These are phyloP conservation scores for Aphaenogaster ashmeadi DNA, from an alignment of 1,140 invertebrate genomes.

Conservation along the genomic window DNA sequence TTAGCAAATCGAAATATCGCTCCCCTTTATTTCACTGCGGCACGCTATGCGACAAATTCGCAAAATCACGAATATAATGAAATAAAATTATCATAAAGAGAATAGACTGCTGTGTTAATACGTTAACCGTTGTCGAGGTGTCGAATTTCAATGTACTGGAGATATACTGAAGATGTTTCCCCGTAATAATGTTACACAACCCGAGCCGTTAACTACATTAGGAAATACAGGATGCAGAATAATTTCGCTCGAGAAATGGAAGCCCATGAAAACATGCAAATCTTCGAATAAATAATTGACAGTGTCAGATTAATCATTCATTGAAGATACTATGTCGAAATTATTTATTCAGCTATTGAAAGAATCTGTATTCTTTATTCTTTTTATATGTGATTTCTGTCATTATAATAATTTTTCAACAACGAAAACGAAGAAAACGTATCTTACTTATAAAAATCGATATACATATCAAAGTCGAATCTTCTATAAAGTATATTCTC, in stretches of 20 bases:
- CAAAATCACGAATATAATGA: neutral
- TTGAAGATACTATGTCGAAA: neutral
- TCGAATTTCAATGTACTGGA: constrained; percentile 11
- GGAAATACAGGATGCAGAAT: neutral
- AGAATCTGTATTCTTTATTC: neutral
- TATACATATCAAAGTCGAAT: neutral
- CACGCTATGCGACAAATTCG: no score
- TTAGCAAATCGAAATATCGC: constrained; percentile 9
- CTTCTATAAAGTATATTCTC: neutral
- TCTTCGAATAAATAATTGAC: neutral
- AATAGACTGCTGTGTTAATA: neutral
- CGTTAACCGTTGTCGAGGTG: neutral
- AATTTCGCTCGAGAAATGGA: neutral
- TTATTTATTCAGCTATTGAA: neutral
- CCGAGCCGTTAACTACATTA: neutral
- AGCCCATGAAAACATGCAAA: constrained; percentile 13
- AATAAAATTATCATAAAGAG: constrained; percentile 54
- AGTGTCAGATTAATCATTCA: neutral
- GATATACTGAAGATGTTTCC: neutral
- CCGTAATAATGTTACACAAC: neutral
- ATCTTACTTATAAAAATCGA: neutral
- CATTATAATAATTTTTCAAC: neutral
- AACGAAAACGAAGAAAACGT: neutral
- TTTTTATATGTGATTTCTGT: neutral
- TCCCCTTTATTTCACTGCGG: neutral